These are phyloP conservation scores for Psilanteris sp. DNA, from an alignment of 1,140 invertebrate genomes.

Conservation along the genomic window DNA sequence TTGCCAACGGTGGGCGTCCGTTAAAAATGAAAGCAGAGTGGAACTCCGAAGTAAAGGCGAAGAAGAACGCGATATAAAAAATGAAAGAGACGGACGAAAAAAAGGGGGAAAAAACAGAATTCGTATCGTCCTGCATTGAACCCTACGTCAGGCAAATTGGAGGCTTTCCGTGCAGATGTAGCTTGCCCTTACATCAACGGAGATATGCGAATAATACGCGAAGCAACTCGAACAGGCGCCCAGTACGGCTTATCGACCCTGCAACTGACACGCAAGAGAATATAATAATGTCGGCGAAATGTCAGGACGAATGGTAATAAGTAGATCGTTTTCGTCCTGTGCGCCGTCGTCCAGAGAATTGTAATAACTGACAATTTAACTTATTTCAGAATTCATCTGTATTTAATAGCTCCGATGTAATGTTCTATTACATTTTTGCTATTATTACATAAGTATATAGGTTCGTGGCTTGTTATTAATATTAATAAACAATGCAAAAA, in stretches of 20 bases:
- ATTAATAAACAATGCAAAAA: too few relatives aligned
- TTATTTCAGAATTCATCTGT: constrained; percentile 28
- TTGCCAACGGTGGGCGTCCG: constrained; percentile 44
- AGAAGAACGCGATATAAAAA: constrained; percentile 8
- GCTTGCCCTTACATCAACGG: constrained; percentile 43
- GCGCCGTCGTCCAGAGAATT: constrained; percentile 8
- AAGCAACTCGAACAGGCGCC: constrained; percentile 42
- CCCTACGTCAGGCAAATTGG: constrained; percentile 53
- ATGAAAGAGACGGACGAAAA: constrained; percentile 2
- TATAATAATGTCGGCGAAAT: constrained; percentile 58
- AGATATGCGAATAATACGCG: constrained; percentile 61
- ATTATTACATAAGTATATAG: too few relatives aligned
- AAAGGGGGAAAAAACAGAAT: constrained; percentile 5
- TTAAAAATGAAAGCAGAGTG: constrained; percentile 61
- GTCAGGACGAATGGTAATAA: constrained; percentile 49
- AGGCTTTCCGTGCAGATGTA: constrained; percentile 54
- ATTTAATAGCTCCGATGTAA: too few relatives aligned
- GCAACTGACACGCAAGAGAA: constrained; percentile 63
- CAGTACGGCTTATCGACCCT: constrained; percentile 59
- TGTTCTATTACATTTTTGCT: too few relatives aligned
- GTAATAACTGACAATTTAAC: constrained; percentile 36
- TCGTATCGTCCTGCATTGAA: constrained; percentile 35
- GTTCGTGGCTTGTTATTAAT: too few relatives aligned
- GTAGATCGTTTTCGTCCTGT: constrained; percentile 46
- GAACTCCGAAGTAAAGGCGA: constrained; percentile 6